Conservation (phyloP, 2,888 invertebrate species). For the Amblyjoppa fuscipennis region DNA sequence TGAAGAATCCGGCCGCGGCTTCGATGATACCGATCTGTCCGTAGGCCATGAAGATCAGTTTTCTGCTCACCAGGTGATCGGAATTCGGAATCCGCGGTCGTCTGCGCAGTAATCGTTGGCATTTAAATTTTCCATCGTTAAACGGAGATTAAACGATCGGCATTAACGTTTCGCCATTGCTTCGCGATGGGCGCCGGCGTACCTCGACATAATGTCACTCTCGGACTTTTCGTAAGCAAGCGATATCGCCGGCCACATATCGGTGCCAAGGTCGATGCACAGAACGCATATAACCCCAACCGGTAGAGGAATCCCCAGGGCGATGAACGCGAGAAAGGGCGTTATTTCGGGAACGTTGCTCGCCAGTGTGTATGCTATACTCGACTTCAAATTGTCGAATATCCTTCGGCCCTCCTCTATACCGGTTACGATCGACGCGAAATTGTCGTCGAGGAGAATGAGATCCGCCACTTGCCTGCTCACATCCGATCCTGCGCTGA, state of each 20-base stretch:
- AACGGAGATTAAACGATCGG: not conserved
- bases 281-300: slow-evolving; percentile 88
- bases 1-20: slow-evolving; percentile 92
- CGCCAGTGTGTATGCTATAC: slow-evolving; percentile 87
- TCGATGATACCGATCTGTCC: slow-evolving; percentile 95
- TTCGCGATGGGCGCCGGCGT: not conserved
- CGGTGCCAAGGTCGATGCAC: slow-evolving; percentile 93
- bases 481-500: slow-evolving; percentile 80
- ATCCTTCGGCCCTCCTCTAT: slow-evolving; percentile 87
- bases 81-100: slow-evolving; percentile 86
- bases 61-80: slow-evolving; percentile 87
- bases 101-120: slow-evolving; percentile 73
- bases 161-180: not conserved
- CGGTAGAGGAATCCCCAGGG: slow-evolving; percentile 86
- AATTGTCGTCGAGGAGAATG: slow-evolving; percentile 88
- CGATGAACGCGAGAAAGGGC: slow-evolving; percentile 87
- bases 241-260: slow-evolving; percentile 92
- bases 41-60: slow-evolving; percentile 92
- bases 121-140: not conserved
- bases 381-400: slow-evolving; percentile 88
- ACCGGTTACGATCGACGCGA: slow-evolving; percentile 88
- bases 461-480: slow-evolving; percentile 88
- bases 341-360: slow-evolving; percentile 88
- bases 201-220: slow-evolving; percentile 90
- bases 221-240: slow-evolving; percentile 92